These are phyloP conservation scores for Rhopalosiphum maidis DNA, from an alignment of 1,140 invertebrate species.

Conservation along the genomic window DNA sequence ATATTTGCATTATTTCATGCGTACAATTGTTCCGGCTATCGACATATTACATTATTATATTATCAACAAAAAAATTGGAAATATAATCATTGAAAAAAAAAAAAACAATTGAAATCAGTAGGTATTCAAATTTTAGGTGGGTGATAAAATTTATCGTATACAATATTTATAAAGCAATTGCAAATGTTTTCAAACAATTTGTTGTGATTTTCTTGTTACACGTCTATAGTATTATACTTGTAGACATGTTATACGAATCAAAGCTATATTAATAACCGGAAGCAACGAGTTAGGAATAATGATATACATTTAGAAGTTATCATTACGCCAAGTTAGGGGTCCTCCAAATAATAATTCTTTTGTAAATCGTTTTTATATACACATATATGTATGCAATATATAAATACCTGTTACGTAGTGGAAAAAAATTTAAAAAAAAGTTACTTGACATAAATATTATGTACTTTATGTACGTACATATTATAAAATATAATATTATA, in stretches of 20 bases:
- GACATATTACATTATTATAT: neutral
- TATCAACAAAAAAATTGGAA: neutral
- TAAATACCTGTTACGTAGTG: neutral
- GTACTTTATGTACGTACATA: neutral
- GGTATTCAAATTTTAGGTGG: neutral
- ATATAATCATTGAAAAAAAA: neutral
- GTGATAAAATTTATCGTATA: neutral
- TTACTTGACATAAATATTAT: neutral
- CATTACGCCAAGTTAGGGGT: conserved; percentile 32
- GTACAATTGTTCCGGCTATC: neutral
- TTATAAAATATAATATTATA: no score
- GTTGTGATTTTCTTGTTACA: neutral
- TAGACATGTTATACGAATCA: conserved; percentile 33
- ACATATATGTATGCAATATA: neutral
- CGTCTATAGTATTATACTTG: neutral
- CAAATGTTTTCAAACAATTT: conserved; percentile 10
- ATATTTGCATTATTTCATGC: neutral
- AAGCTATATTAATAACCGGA: conserved; percentile 48
- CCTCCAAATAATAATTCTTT: conserved; percentile 37
- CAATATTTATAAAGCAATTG: neutral
- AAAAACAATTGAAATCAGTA: neutral
- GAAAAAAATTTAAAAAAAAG: neutral
- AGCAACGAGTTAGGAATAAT: conserved; percentile 51
- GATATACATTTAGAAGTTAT: conserved; percentile 23
- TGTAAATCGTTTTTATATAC: conserved; percentile 43